Conservation (phyloP, 2,888 invertebrate species). For the Xanthia togata region DNA sequence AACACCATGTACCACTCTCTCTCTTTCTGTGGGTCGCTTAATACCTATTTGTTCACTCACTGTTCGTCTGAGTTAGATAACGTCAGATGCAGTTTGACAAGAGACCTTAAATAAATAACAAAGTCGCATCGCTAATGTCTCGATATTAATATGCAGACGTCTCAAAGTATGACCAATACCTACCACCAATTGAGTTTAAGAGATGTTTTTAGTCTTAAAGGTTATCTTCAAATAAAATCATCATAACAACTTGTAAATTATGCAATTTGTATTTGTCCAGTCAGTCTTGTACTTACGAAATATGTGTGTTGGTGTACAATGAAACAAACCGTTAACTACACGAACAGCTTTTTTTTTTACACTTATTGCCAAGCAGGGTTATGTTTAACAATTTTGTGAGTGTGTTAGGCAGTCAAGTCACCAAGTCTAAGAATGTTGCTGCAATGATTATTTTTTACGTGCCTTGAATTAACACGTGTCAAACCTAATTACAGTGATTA, state of each 20-base stretch:
- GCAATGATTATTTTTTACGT: neutral
- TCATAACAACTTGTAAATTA: neutral
- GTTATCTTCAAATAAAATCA: slow-evolving; percentile 31
- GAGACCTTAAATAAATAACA: neutral
- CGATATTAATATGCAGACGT: neutral
- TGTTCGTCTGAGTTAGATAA: neutral
- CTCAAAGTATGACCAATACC: neutral
- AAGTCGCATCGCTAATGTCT: neutral
- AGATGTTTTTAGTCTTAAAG: slow-evolving; percentile 20
- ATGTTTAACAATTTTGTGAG: neutral
- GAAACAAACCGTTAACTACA: neutral
- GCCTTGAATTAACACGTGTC: neutral
- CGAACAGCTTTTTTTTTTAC: neutral
- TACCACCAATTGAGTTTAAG: neutral
- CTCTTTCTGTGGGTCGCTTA: neutral
- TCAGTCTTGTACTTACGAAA: slow-evolving; percentile 5
- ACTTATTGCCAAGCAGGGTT: neutral
- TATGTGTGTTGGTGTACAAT: slow-evolving; percentile 2
- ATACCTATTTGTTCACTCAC: neutral
- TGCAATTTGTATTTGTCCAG: slow-evolving; percentile 25
- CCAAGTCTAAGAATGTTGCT: neutral
- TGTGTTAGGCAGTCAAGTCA: neutral
- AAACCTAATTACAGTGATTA: neutral
- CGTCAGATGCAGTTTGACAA: neutral
- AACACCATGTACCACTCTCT: neutral